Conservation (phyloP, 2,888 invertebrate species). For the Temnothorax rugatulus region DNA sequence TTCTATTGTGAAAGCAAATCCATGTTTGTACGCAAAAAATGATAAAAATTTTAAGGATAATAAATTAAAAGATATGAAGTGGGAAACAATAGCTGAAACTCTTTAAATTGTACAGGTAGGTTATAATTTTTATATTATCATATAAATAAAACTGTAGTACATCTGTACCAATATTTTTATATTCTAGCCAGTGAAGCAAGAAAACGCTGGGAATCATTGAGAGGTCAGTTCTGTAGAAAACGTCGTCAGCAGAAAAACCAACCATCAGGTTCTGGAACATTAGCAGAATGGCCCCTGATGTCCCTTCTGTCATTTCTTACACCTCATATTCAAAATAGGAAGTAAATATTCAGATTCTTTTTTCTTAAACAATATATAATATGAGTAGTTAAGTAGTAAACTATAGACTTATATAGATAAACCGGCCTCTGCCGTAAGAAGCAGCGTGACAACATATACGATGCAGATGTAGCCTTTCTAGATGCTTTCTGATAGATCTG, state of each 20-base stretch:
- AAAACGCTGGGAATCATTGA: no score
- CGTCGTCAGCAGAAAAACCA: not conserved
- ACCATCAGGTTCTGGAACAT: not conserved
- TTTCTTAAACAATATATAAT: no score
- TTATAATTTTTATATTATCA: not conserved
- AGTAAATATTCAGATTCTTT: not conserved
- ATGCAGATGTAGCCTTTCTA: no score
- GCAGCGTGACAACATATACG: no score
- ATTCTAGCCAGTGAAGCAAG: no score
- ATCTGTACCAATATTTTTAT: not conserved
- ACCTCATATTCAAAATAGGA: not conserved
- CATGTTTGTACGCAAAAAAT: not conserved
- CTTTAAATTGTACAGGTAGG: not conserved
- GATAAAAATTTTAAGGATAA: not conserved
- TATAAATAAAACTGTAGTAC: not conserved
- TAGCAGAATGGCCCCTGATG: not conserved
- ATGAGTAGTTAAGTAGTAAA: no score
- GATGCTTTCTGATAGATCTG: no score
- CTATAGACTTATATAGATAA: no score
- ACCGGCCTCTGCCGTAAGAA: no score
- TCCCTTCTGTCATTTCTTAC: not conserved
- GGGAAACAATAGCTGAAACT: not conserved
- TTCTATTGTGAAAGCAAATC: not conserved
- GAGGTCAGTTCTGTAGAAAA: no score
- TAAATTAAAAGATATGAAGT: not conserved